Conservation (phyloP, 92 coral and sea anemone genomes). For the Ricordea florida region DNA sequence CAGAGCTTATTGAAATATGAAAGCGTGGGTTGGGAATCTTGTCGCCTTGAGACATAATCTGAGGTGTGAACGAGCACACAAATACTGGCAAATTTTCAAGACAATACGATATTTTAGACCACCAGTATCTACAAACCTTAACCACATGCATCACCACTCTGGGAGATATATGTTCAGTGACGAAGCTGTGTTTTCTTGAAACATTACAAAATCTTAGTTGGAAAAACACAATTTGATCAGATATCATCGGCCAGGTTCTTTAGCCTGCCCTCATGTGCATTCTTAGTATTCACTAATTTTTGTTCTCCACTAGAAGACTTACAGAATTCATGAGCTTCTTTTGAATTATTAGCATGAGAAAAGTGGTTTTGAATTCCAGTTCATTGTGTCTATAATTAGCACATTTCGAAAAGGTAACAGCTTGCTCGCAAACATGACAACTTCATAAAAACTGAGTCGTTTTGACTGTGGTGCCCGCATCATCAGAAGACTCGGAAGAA, state of each 20-base stretch:
- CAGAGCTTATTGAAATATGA: background rate
- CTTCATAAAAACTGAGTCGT: conserved; percentile 1
- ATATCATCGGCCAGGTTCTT: too few species aligned
- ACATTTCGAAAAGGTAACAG: background rate
- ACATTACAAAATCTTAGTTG: too few species aligned
- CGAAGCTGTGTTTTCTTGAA: too few species aligned
- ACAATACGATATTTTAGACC: background rate
- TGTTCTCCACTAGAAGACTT: too few species aligned
- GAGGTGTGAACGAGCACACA: conserved; percentile 16
- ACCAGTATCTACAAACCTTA: background rate
- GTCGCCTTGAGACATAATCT: conserved; percentile 1
- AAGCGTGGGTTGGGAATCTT: background rate
- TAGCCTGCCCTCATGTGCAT: too few species aligned
- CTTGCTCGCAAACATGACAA: background rate
- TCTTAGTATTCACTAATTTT: too few species aligned
- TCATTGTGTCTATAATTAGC: background rate
- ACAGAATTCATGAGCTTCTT: too few species aligned
- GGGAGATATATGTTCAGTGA: too few species aligned
- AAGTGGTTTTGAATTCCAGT: too few species aligned
- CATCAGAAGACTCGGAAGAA: conserved; percentile 6
- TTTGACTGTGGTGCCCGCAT: background rate
- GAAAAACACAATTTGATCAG: too few species aligned
- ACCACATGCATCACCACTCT: background rate
- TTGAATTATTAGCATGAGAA: too few species aligned
- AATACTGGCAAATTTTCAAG: conserved; percentile 1